Evolutionary conservation across 2,888 invertebrate genomes (phyloP).

Genomic region (Ichneumon xanthorius): DNA sequence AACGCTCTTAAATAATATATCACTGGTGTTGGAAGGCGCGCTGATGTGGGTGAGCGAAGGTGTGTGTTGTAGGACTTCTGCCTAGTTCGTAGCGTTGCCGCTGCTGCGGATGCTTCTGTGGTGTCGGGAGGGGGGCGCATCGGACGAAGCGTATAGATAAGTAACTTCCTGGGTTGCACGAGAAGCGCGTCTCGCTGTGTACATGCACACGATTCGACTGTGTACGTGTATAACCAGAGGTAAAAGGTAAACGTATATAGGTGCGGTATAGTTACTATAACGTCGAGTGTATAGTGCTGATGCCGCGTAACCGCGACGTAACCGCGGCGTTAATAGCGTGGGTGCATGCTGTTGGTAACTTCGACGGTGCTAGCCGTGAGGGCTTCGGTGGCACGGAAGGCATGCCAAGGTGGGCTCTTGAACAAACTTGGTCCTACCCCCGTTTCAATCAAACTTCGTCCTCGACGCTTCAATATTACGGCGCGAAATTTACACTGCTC

Average conservation of each 20-base stretch:
- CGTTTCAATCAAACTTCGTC: constrained; percentile 51
- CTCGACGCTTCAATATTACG: not conserved
- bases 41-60: constrained; percentile 63
- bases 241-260: constrained; percentile 33
- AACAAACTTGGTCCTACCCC: constrained; percentile 31
- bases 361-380: constrained; percentile 47
- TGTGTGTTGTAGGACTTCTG: constrained; percentile 50
- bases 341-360: constrained; percentile 65
- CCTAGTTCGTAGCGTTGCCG: constrained; percentile 25
- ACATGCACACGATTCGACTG: constrained; percentile 27
- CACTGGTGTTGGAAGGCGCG: constrained; percentile 71
- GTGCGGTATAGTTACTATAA: constrained; percentile 28
- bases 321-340: constrained; percentile 74
- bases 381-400: constrained; percentile 42
- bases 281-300: constrained; percentile 40
- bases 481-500: not conserved
- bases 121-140: constrained; percentile 67
- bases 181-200: constrained; percentile 40
- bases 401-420: constrained; percentile 41
- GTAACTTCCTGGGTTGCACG: constrained; percentile 77
- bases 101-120: constrained; percentile 60
- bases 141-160: constrained; percentile 75
- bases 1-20: constrained; percentile 81
- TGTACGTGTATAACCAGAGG: constrained; percentile 24
- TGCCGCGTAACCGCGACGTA: constrained; percentile 71